Evolutionary conservation across 2,797 vertebrate genomes (phyloP).

Genomic region (Diceros bicornis): DNA sequence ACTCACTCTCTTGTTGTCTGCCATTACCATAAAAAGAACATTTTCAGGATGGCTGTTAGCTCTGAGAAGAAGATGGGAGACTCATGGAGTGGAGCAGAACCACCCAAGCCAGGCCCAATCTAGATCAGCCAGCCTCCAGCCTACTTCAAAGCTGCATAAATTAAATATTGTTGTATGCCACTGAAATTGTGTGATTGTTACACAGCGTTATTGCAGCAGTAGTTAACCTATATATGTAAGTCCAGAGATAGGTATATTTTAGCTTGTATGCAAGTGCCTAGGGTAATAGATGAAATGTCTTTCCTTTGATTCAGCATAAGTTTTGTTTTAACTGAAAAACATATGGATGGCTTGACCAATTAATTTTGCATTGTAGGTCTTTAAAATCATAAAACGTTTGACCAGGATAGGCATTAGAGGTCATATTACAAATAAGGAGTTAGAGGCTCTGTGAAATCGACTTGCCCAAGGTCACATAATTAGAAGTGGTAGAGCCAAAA

Average conservation of each 20-base stretch:
- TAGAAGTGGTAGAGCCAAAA: neutral
- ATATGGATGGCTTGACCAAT: neutral
- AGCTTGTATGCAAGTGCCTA: neutral
- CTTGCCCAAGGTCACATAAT: neutral
- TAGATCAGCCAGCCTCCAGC: neutral
- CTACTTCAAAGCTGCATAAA: neutral
- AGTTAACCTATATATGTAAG: neutral
- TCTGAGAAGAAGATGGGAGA: neutral
- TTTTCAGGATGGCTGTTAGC: neutral
- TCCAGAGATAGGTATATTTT: neutral
- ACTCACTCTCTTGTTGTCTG: neutral
- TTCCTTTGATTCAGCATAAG: neutral
- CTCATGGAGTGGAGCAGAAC: neutral
- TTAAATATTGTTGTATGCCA: neutral
- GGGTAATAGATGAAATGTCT: neutral
- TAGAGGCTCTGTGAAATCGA: neutral
- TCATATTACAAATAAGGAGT: constrained; percentile 28
- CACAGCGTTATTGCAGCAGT: neutral
- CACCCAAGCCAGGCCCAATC: neutral
- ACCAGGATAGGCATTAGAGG: neutral
- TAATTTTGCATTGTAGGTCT: constrained; percentile 7
- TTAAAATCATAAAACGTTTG: constrained; percentile 56
- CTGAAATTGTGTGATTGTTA: neutral
- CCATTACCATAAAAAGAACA: neutral
- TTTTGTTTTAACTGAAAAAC: constrained; percentile 55